These are phyloP conservation scores for Andrena haemorrhoa DNA, from an alignment of 2,888 invertebrate genomes.

Conservation along the genomic window DNA sequence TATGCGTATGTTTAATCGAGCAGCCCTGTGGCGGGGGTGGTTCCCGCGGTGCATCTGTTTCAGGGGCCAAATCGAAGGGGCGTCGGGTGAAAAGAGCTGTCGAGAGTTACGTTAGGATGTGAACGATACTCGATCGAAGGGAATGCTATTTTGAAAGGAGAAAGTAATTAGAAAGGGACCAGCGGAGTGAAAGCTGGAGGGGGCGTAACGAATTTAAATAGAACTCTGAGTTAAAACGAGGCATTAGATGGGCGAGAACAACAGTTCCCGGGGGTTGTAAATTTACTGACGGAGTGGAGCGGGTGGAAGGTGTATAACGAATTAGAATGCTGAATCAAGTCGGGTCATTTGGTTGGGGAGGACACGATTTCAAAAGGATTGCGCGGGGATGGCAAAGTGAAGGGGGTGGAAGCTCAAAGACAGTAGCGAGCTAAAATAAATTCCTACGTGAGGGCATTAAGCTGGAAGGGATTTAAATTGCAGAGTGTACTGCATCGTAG, in stretches of 20 bases:
- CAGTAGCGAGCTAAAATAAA: background rate
- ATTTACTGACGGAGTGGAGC: no score
- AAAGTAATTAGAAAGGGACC: background rate
- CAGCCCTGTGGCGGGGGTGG: slow-evolving; percentile 28
- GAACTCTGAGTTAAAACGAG: background rate
- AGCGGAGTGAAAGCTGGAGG: no score
- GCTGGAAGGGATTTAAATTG: background rate
- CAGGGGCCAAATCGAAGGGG: slow-evolving; percentile 39
- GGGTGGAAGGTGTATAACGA: no score
- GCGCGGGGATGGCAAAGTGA: background rate
- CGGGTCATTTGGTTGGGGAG: background rate
- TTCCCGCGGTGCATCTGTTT: slow-evolving; percentile 22
- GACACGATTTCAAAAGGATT: no score
- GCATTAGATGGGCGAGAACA: background rate
- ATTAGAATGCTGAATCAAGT: no score
- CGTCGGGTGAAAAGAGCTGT: background rate
- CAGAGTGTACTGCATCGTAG: background rate
- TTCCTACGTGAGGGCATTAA: background rate
- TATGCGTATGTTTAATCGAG: background rate
- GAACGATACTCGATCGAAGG: background rate
- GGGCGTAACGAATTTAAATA: background rate
- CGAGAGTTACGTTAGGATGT: background rate
- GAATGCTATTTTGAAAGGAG: background rate
- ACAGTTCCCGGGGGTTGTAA: no score
- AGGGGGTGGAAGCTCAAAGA: background rate